Evolutionary conservation across 2,797 vertebrate species (phyloP).

Genomic region (Graptemys geographica): DNA sequence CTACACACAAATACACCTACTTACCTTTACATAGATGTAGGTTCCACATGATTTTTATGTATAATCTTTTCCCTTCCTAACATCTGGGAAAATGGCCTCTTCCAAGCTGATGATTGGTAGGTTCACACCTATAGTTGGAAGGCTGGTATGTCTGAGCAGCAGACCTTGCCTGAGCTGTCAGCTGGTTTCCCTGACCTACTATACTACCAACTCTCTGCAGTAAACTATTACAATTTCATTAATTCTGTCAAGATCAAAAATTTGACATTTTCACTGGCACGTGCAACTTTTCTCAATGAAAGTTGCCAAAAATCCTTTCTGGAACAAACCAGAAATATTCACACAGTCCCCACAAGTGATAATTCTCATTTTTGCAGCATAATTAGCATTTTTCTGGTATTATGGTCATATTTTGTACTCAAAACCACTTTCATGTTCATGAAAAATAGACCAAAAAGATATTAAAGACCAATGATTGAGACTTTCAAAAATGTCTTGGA

Average conservation of each 20-base stretch:
- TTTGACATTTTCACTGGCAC: neutral
- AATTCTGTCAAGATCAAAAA: neutral
- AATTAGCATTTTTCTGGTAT: neutral
- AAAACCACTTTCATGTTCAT: neutral
- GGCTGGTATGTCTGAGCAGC: neutral
- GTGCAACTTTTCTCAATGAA: neutral
- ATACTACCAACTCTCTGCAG: neutral
- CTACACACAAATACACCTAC: neutral
- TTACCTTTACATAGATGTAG: neutral
- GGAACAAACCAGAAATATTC: neutral
- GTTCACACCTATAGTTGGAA: neutral
- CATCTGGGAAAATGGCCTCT: neutral
- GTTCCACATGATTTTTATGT: neutral
- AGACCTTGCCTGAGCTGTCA: neutral
- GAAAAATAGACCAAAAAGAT: neutral
- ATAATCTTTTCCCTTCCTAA: neutral
- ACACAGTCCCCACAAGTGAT: neutral
- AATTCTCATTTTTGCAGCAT: conserved; percentile 15
- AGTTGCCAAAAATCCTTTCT: neutral
- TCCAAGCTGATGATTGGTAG: neutral
- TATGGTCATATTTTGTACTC: neutral
- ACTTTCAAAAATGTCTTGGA: neutral
- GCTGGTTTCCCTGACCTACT: neutral
- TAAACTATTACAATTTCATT: neutral
- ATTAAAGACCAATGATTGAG: neutral